Conservation (phyloP, 2,797 vertebrate genomes). For the Ptychadena robeensis region DNA sequence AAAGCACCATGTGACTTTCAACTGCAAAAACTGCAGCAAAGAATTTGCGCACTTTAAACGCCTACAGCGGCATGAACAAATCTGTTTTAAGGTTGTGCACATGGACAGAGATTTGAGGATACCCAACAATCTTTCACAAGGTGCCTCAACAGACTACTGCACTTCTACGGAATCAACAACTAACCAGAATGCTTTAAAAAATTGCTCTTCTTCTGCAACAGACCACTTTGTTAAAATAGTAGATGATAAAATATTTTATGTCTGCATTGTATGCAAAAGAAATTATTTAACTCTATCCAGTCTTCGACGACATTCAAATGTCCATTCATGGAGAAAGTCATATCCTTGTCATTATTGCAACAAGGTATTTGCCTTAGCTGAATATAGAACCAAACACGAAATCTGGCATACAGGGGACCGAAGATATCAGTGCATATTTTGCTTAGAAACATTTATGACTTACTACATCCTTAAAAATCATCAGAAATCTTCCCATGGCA, state of each 20-base stretch:
- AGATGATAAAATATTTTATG: slow-evolving; percentile 85
- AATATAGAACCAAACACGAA: slow-evolving; percentile 97
- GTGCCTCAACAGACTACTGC: slow-evolving; percentile 69
- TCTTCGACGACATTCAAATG: slow-evolving; percentile 94
- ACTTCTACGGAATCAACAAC: slow-evolving; percentile 65
- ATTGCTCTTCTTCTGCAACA: slow-evolving; percentile 72
- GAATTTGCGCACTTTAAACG: slow-evolving; percentile 90
- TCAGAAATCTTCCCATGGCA: slow-evolving; percentile 96
- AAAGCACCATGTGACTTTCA: slow-evolving; percentile 83
- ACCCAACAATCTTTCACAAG: slow-evolving; percentile 67
- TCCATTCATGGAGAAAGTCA: slow-evolving; percentile 96
- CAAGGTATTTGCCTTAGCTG: slow-evolving; percentile 96
- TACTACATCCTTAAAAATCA: slow-evolving; percentile 98
- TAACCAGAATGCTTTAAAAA: slow-evolving; percentile 67
- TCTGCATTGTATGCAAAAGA: slow-evolving; percentile 91
- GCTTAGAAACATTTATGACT: slow-evolving; percentile 97
- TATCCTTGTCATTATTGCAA: slow-evolving; percentile 98
- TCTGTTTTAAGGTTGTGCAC: slow-evolving; percentile 77
- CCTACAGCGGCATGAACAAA: slow-evolving; percentile 88
- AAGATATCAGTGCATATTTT: slow-evolving; percentile 98
- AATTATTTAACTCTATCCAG: slow-evolving; percentile 95
- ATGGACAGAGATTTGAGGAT: slow-evolving; percentile 71
- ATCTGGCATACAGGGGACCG: slow-evolving; percentile 98
- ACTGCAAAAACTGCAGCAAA: slow-evolving; percentile 91
- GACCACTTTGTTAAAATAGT: slow-evolving; percentile 80